Conservation (phyloP, 2,113 vertebrate species). For the Mohoua ochrocephala region DNA sequence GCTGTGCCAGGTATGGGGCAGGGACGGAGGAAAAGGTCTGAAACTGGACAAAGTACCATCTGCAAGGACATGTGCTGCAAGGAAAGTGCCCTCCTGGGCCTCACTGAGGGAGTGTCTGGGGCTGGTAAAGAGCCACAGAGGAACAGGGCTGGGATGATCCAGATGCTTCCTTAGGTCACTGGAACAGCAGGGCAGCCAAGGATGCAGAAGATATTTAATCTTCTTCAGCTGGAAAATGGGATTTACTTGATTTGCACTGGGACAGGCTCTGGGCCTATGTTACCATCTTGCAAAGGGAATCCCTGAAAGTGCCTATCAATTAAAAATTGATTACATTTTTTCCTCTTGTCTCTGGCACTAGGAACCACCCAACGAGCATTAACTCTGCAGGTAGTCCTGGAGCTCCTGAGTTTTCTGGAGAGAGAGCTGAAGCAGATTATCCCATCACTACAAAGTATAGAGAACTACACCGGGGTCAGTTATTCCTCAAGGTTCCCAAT, state of each 20-base stretch:
- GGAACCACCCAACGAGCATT: not conserved
- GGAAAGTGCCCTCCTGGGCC: not conserved
- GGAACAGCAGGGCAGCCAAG: not conserved
- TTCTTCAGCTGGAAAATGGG: not conserved
- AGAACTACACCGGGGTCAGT: not conserved
- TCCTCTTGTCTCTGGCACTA: not conserved
- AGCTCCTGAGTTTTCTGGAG: not conserved
- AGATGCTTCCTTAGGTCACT: not conserved
- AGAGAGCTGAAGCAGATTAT: not conserved
- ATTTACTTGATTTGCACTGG: not conserved
- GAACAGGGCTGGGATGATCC: not conserved
- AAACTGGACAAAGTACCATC: not conserved
- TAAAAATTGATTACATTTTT: not conserved
- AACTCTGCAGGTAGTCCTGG: not conserved
- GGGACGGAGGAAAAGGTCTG: not conserved
- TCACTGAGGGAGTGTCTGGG: not conserved
- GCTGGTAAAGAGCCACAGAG: not conserved
- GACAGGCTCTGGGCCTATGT: not conserved
- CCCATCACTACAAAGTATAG: not conserved
- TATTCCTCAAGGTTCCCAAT: not conserved
- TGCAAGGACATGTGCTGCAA: not conserved
- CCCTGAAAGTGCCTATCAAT: not conserved
- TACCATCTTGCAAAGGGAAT: not conserved
- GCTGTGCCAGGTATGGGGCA: not conserved
- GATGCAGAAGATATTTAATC: not conserved